phyloP scores from a whole-genome alignment of 1,140 invertebrate species.

The Dendrolimus punctatus region DNA sequence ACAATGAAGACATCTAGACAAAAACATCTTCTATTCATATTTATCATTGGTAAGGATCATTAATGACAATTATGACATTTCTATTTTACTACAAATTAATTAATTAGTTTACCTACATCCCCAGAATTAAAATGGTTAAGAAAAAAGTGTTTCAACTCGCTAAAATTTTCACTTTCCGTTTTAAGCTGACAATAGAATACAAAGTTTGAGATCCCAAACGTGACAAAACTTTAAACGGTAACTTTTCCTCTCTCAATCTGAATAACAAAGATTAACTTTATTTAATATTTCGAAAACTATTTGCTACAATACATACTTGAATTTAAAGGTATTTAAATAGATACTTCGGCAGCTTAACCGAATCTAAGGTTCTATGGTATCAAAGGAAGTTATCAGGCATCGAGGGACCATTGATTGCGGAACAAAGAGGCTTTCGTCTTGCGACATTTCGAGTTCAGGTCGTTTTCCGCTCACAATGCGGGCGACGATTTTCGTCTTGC shows the following conservation, averaged over 20 bases:
- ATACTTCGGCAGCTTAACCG: slow-evolving; percentile 37
- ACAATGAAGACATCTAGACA: no score
- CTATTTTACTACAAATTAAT: no score
- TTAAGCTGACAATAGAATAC: slow-evolving; percentile 7
- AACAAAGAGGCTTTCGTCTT: slow-evolving; percentile 62
- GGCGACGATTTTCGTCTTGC: slow-evolving; percentile 57
- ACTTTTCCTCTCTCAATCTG: slow-evolving; percentile 13
- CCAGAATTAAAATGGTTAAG: no score
- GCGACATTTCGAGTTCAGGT: slow-evolving; percentile 53
- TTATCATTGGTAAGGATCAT: no score
- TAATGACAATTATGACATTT: no score
- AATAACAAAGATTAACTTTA: slow-evolving; percentile 5
- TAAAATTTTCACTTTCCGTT: slow-evolving; percentile 15
- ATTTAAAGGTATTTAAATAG: slow-evolving; percentile 20
- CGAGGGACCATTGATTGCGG: slow-evolving; percentile 62
- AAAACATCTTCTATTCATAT: no score
- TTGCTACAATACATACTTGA: background rate
- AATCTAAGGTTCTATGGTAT: slow-evolving; percentile 53
- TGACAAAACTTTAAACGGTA: slow-evolving; percentile 30
- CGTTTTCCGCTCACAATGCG: slow-evolving; percentile 62
- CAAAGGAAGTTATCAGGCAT: slow-evolving; percentile 69
- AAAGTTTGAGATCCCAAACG: slow-evolving; percentile 24
- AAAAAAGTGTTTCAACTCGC: background rate
- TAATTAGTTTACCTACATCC: no score
- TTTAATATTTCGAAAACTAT: background rate